These are phyloP conservation scores for Forbesichthys agassizii DNA, from an alignment of 2,113 vertebrate genomes.

Conservation along the genomic window DNA sequence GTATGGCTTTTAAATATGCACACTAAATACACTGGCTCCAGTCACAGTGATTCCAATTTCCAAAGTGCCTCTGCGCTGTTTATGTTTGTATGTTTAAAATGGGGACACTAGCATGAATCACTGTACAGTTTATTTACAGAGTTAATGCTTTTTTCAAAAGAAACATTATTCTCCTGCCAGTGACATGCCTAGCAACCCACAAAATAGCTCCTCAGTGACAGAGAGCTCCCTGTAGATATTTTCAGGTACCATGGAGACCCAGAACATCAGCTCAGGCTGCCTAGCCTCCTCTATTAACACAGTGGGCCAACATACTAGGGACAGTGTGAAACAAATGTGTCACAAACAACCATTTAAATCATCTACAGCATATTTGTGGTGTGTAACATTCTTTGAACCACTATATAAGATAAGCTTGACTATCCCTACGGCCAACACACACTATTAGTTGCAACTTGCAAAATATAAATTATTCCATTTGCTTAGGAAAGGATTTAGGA, in stretches of 20 bases:
- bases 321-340: no score
- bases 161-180: not conserved
- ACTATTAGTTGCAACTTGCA: no score
- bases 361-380: no score
- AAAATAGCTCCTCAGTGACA: constrained; percentile 61
- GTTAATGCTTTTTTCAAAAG: not conserved
- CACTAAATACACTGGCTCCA: not conserved
- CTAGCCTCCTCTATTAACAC: not conserved
- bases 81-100: not conserved
- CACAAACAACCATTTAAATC: no score
- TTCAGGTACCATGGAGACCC: constrained; percentile 56
- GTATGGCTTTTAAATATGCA: no score
- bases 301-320: not conserved
- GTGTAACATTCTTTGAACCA: no score
- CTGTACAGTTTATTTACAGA: not conserved
- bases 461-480: no score
- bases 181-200: constrained; percentile 55
- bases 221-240: constrained; percentile 34
- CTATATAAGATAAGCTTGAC: no score
- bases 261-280: constrained; percentile 22
- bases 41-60: no score
- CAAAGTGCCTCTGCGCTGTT: no score
- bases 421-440: no score
- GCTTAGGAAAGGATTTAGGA: no score
- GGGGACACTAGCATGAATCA: not conserved